These are phyloP conservation scores for Thysanoteuthis rhombus DNA, from an alignment of 2,888 invertebrate species.

Conservation along the genomic window DNA sequence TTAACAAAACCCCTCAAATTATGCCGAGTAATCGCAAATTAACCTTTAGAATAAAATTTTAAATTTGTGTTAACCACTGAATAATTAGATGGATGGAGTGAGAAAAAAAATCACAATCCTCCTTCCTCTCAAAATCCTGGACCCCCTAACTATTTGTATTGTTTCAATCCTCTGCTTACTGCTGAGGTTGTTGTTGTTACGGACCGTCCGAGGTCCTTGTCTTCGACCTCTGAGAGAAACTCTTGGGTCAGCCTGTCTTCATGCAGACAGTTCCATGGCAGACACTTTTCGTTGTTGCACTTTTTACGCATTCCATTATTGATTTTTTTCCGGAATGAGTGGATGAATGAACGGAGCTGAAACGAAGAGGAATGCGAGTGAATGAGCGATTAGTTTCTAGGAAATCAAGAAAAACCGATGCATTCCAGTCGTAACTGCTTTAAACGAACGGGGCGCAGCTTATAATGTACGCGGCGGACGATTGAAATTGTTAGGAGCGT, in stretches of 20 bases:
- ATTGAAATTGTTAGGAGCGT: too few species aligned
- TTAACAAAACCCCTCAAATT: too few species aligned
- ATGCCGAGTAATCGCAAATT: too few species aligned
- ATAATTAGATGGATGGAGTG: too few species aligned
- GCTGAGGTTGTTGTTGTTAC: not conserved
- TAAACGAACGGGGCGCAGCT: not conserved
- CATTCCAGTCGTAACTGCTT: not conserved
- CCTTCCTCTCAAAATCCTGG: too few species aligned
- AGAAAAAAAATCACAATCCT: too few species aligned
- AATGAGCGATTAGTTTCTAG: not conserved
- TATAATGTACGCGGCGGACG: not conserved
- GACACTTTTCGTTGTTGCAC: not conserved
- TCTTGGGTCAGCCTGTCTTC: not conserved
- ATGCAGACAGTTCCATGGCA: not conserved
- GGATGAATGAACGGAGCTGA: not conserved
- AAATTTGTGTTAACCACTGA: too few species aligned
- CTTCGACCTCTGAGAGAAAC: conserved; percentile 12
- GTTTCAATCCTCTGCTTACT: not conserved
- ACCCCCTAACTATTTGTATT: too few species aligned
- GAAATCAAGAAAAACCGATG: not conserved
- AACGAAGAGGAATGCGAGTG: not conserved
- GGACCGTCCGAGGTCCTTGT: not conserved
- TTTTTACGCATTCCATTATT: not conserved
- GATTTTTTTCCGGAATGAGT: not conserved
- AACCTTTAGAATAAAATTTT: too few species aligned